Evolutionary conservation across 2,888 invertebrate species (phyloP).

Genomic region (Zelleria hepariella): DNA sequence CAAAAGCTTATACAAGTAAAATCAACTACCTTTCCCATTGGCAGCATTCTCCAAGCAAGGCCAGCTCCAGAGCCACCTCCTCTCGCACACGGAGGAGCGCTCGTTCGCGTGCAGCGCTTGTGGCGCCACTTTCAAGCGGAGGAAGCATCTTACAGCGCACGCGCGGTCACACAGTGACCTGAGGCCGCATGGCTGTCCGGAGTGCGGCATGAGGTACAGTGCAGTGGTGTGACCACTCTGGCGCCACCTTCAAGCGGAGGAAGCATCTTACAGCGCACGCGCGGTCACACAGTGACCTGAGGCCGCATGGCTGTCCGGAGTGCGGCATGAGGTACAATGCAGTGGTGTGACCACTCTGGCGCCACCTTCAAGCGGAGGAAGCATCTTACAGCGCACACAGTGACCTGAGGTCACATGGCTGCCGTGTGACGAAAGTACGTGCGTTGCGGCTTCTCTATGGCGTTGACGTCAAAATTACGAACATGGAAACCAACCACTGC

Average conservation of each 20-base stretch:
- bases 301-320: slow-evolving; percentile 48
- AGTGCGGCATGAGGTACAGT: slow-evolving; percentile 49
- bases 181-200: slow-evolving; percentile 47
- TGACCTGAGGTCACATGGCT: slow-evolving; percentile 41
- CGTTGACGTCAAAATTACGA: no score
- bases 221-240: no score
- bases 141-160: slow-evolving; percentile 46
- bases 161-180: slow-evolving; percentile 36
- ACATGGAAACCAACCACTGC: no score
- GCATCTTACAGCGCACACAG: slow-evolving; percentile 49
- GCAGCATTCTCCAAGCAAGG: slow-evolving; percentile 44
- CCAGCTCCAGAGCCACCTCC: slow-evolving; percentile 33
- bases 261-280: slow-evolving; percentile 45
- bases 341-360: slow-evolving; percentile 43
- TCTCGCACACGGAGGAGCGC: slow-evolving; percentile 44
- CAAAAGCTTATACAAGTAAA: no score
- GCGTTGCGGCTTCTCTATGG: no score
- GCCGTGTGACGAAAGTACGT: no score
- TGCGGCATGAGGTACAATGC: slow-evolving; percentile 52
- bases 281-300: slow-evolving; percentile 36
- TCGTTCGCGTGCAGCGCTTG: slow-evolving; percentile 43
- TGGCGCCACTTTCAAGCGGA: slow-evolving; percentile 45
- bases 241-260: slow-evolving; percentile 45
- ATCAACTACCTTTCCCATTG: no score
- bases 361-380: slow-evolving; percentile 48